Base-by-base conservation (phyloP, 2,797 vertebrate genomes). In the Muscicapa striata region DNA sequence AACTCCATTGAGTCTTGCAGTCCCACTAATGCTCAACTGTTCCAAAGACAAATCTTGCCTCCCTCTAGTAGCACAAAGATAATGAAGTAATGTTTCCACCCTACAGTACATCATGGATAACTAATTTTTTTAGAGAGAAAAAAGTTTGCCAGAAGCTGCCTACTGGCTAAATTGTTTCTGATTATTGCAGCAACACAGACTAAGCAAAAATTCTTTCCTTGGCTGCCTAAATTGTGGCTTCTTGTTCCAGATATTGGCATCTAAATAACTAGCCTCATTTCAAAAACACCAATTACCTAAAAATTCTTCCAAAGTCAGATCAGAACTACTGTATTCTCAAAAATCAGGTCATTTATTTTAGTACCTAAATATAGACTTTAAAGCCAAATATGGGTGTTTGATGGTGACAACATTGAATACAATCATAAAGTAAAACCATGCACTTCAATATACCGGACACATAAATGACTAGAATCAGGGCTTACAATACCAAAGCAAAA, bases 321-420 rank as follows among this genome's bases (percentile, higher is more conserved):
- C 27, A 78, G 13, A 93, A 86, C 77, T 13, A 52, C 7, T 23
- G 20, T 1, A 6, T 48, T 88, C 83, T 88, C 58, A 90, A 93
- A 95, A 93, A 84, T 69, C 36, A 84, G 87, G 69, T 79, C 27
- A 88, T 48, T 85, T 89, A 84, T 68, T 94, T 91, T 59, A 78
- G 58, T 29, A 59, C 11, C 18, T 86, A 90, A 94, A 90, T 58
- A 54, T 14, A 89, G 64, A 80, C 49, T 83, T 76, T 45, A 49
- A 80, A 89, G 75, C 7, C 68, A 92, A 80, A 54, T 57, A 80
- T 4, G 13, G 45, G n/a, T 29, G 79, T 78, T 79, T 36, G 14
- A 11, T 46, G 43, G 54, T 48, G 10, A 93, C 83, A 89, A 93
- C 41, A 83, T 8, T 43, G 29, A 70, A 74, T 36, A 76, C 9